These are phyloP conservation scores for Tretioscincus oriximinensis DNA, from an alignment of 2,113 vertebrate genomes.

Conservation along the genomic window DNA sequence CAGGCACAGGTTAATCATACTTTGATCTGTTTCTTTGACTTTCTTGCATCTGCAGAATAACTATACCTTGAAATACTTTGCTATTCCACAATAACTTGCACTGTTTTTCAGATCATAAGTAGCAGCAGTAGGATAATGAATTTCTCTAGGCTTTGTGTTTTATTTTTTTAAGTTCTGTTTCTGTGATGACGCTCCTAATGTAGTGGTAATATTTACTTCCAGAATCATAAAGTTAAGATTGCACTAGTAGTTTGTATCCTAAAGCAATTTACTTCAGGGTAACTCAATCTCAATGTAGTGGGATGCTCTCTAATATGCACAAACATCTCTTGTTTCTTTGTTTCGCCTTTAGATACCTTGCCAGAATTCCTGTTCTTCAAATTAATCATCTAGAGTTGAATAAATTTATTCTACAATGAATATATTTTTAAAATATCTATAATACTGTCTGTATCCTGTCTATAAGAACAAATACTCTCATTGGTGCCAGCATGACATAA, in stretches of 20 bases:
- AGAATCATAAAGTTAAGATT: too few species aligned
- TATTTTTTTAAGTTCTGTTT: neutral
- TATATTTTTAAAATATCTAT: neutral
- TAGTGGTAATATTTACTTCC: too few species aligned
- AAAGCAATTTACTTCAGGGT: neutral
- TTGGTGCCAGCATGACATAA: neutral
- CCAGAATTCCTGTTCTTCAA: neutral
- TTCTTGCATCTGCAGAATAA: neutral
- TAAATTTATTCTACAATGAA: neutral
- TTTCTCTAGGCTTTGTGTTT: neutral
- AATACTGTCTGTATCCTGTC: neutral
- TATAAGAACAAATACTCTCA: neutral
- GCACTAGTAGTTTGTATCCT: neutral
- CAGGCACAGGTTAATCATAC: constrained; percentile 1
- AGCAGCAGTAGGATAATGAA: neutral
- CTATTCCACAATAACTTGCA: neutral
- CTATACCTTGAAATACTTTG: neutral
- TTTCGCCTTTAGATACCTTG: neutral
- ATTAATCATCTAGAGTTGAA: neutral
- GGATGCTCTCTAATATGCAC: neutral
- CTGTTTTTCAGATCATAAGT: fast-evolving
- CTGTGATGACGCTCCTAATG: neutral
- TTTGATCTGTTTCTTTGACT: neutral
- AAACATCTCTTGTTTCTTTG: neutral
- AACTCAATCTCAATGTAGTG: neutral